Percentiles rank a stretch among this genome's conserved stretches.
These are phyloP conservation scores for Prunella strophiata DNA, from an alignment of 2,797 vertebrate genomes.

Conservation along the genomic window DNA sequence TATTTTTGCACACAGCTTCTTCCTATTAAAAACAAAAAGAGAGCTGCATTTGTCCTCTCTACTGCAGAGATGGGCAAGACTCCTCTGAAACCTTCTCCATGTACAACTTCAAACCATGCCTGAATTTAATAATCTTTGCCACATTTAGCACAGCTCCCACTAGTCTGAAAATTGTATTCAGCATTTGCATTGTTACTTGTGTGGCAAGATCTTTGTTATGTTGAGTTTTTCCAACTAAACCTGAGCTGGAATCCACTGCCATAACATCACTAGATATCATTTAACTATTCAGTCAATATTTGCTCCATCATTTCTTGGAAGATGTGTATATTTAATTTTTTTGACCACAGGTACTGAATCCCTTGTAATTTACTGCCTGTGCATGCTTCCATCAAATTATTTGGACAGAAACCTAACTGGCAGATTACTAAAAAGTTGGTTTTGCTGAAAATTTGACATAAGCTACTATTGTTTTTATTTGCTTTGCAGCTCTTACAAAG, in stretches of 20 bases:
- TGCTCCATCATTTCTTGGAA: constrained; percentile 15
- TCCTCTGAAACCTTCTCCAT: background rate
- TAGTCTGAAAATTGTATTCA: background rate
- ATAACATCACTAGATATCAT: background rate
- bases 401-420: constrained; percentile 22
- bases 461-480: constrained; percentile 19
- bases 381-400: constrained; percentile 31
- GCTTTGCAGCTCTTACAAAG: constrained; percentile 1
- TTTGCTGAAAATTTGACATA: constrained; percentile 26
- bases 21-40: background rate
- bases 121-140: background rate
- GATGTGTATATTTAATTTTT: constrained; percentile 31
- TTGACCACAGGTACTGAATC: background rate
- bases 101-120: background rate
- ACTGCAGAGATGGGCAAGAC: background rate
- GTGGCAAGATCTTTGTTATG: background rate
- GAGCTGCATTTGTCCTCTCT: background rate
- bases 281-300: constrained; percentile 23
- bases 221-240: constrained; percentile 38
- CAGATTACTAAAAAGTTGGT: background rate
- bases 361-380: constrained; percentile 19
- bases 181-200: background rate
- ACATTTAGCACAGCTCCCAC: background rate
- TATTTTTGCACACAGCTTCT: background rate
- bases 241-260: background rate